Evolutionary conservation across 2,797 vertebrate species (phyloP), one percentile per base, ranked within the genome.

Genomic region (Muscicapa comitata): DNA sequence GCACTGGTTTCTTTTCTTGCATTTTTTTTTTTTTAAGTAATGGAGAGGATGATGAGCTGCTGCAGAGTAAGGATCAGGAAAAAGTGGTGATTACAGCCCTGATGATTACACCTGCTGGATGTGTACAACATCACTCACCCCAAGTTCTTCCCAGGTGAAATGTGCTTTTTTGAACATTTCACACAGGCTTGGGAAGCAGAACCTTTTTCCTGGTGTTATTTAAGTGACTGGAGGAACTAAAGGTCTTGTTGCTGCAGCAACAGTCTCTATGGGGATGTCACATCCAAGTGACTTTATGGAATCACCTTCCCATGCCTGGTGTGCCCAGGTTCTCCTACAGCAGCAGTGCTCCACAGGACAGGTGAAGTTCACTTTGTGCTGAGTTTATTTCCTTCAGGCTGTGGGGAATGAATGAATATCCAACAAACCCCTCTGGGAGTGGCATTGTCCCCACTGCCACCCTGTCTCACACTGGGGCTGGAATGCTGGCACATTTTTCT

Each of bases 211-310:
- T 61, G 23, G 10, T 14, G 9, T 68, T 77, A 68, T 90, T 91
- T 14, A 62, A 53, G 55, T 53, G 50, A 77, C 74, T 88, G 11
- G 50, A 73, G 71, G 74, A 86, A 9, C 43, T 78, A 25, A 83
- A 93, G 89, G 86, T 68, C 81, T 73, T 35, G 81, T 92, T 95
- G 82, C 92, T 93, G 66, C 76, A 91, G 87, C 66, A 78, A 51
- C 93, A 33, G 47, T 86, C 59, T 77, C 91, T 94, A 51, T 81
- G 88, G 88, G 93, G 58, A 86, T 88, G 85, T 94, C 83, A 81
- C 80, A 59, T 88, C 85, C 33, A 66, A 63, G 81, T 59, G 75
- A 93, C 67, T 84, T 88, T 29, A 31, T 80, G 72, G n/a, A 18
- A 81, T 90, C 86, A 92, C 86, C 80, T 94, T 42, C 18, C 42